Base-by-base conservation (phyloP, 1,140 invertebrate species). In the Cherax quadricarinatus region DNA sequence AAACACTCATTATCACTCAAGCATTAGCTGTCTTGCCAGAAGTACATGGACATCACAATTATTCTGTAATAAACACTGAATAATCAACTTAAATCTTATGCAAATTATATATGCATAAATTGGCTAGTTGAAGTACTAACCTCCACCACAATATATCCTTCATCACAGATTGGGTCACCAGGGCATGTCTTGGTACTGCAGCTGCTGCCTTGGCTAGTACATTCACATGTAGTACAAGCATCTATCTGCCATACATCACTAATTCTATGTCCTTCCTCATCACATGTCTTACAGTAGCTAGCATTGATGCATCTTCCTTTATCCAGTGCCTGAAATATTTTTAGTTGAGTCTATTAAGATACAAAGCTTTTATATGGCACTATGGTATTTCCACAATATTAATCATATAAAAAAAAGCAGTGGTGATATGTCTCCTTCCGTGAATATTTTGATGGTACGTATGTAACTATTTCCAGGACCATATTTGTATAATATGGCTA, bases 211-310 rank as follows among this genome's bases (percentile, higher is more conserved):
- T 95, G 94, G 94, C 93, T 93, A 82, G 94, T 95, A 94, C 98
- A 98, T 48, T 95, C 95, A 94, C 98, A 98, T n/a, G 95, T 96
- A 0, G 97, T 97, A 94, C 98, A 98, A 51, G 96, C 96, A 93
- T 97, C 96, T 75, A 96, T 94, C 82, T 94, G 95, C 97, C 97
- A 97, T 24, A 95, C 95, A 91, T 97, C 96, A 1, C 96, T 96
- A 1, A 96, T 95, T 49, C 96, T 95, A 93, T 97, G 97, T 86
- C 96, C 96, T n/a, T 96, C 95, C 24, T 95, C 95, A 93, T 97
- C 97, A 94, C 97, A 97, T 0, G 96, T 95, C 86, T 96, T 95
- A 94, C 97, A 98, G 48, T 96, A 95, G 5, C 92, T 94, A 70
- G 95, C 95, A 75, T 96, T 95, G 6, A 97, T 96, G 93, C 97